phyloP scores from a whole-genome alignment of 2,888 invertebrate genomes.

The Amphipyra berbera region DNA sequence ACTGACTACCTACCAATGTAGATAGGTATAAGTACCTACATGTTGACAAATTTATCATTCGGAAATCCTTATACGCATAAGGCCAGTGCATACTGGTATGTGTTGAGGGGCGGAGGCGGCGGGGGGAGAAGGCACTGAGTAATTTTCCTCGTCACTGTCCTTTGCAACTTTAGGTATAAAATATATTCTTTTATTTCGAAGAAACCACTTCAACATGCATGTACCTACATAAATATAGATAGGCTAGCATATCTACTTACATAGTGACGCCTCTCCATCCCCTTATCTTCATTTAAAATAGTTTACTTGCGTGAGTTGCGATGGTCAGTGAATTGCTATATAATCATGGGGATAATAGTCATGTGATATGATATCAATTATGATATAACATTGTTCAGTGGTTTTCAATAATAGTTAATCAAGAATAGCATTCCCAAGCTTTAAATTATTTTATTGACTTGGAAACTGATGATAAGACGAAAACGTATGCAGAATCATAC shows the following conservation, averaged over 20 bases:
- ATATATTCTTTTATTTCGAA: constrained; percentile 37
- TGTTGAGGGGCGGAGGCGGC: constrained; percentile 36
- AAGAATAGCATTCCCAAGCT: constrained; percentile 6
- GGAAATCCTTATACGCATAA: constrained; percentile 50
- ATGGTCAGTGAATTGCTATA: constrained; percentile 47
- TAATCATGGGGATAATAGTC: constrained; percentile 14
- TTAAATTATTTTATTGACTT: constrained; percentile 6
- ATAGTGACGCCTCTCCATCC: constrained; percentile 13
- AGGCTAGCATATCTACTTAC: constrained; percentile 4
- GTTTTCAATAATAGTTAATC: constrained; percentile 17
- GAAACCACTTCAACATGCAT: constrained; percentile 17
- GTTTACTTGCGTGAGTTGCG: constrained; percentile 42
- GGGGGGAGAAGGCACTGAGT: constrained; percentile 53
- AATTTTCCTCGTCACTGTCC: constrained; percentile 70
- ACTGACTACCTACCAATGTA: constrained; percentile 6
- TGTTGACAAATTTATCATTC: constrained; percentile 51
- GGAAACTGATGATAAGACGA: constrained; percentile 3
- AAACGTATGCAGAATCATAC: constrained; percentile 3
- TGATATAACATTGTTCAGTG: constrained; percentile 9
- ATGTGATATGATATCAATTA: constrained; percentile 31
- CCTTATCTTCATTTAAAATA: constrained; percentile 46
- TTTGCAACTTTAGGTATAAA: constrained; percentile 45
- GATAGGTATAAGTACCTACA: constrained; percentile 13
- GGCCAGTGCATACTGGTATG: constrained; percentile 52
- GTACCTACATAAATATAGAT: background rate